phyloP scores from a whole-genome alignment of 2,888 invertebrate species.

The Lottia gigantea region DNA sequence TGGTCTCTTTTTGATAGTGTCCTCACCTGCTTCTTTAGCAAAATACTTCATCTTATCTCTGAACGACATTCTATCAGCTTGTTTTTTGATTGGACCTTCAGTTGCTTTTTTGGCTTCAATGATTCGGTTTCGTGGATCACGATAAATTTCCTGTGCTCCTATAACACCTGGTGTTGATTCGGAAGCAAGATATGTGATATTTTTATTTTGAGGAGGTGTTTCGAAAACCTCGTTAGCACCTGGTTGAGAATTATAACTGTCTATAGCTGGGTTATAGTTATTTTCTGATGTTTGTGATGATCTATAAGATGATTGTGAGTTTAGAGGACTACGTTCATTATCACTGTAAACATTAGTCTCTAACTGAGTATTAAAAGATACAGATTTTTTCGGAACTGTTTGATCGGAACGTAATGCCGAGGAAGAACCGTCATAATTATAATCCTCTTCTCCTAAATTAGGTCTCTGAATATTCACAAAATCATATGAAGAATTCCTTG shows the following conservation, averaged over 20 bases:
- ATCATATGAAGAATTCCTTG: slow-evolving; percentile 85
- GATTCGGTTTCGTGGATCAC: slow-evolving; percentile 91
- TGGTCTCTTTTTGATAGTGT: slow-evolving; percentile 93
- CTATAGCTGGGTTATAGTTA: slow-evolving; percentile 48
- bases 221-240: slow-evolving; percentile 29
- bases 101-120: slow-evolving; percentile 75
- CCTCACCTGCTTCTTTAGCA: slow-evolving; percentile 94
- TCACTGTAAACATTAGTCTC: slow-evolving; percentile 56
- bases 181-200: slow-evolving; percentile 48
- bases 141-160: slow-evolving; percentile 97
- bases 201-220: slow-evolving; percentile 35
- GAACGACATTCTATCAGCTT: slow-evolving; percentile 88
- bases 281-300: slow-evolving; percentile 63
- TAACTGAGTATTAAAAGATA: slow-evolving; percentile 67
- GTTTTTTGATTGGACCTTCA: slow-evolving; percentile 26
- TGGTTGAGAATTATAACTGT: slow-evolving; percentile 34
- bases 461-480: slow-evolving; percentile 19
- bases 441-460: not conserved
- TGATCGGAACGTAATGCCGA: slow-evolving; percentile 20
- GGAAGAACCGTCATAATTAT: not conserved
- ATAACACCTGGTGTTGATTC: slow-evolving; percentile 93
- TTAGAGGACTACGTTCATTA: slow-evolving; percentile 39
- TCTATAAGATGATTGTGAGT: slow-evolving; percentile 41
- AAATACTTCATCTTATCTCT: slow-evolving; percentile 99
- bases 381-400: slow-evolving; percentile 65